These are phyloP conservation scores for Epizoanthus illoricatus DNA, from an alignment of 92 coral and sea anemone species.

Conservation along the genomic window DNA sequence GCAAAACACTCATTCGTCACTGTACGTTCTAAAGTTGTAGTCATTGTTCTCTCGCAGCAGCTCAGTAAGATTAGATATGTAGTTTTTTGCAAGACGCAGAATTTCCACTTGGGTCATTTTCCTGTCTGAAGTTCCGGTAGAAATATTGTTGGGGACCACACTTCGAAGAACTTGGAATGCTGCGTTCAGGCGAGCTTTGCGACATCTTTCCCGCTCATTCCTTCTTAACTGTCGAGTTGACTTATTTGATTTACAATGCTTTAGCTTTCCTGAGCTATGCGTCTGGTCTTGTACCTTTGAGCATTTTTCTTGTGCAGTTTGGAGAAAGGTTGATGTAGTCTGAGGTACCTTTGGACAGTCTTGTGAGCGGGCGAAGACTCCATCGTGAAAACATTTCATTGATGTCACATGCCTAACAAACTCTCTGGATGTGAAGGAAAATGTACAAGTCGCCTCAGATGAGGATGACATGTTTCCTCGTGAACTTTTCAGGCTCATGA, in stretches of 20 bases:
- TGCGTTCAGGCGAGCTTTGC: conserved; percentile 93
- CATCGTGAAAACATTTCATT: conserved; percentile 54
- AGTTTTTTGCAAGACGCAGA: conserved; percentile 92
- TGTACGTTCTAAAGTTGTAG: conserved; percentile 58
- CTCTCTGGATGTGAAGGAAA: conserved; percentile 28
- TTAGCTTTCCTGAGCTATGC: conserved; percentile 42
- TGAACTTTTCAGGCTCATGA: conserved; percentile 19
- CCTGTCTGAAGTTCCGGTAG: conserved; percentile 69
- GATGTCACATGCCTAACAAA: conserved; percentile 36
- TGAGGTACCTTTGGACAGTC: conserved; percentile 10
- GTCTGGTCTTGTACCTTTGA: conserved; percentile 35
- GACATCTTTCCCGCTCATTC: conserved; percentile 93
- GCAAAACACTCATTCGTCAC: conserved; percentile 32
- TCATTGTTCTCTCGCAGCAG: conserved; percentile 65
- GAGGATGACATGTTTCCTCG: conserved; percentile 21
- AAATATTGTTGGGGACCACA: conserved; percentile 76
- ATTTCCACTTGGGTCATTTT: conserved; percentile 98
- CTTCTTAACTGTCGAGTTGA: conserved; percentile 87
- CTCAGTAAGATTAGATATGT: conserved; percentile 86
- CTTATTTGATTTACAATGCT: conserved; percentile 53
- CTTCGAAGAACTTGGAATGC: conserved; percentile 95
- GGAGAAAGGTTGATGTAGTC: conserved; percentile 2
- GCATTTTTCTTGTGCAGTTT: conserved; percentile 41
- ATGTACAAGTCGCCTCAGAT: conserved; percentile 17
- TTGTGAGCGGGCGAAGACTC: conserved; percentile 31